These are phyloP conservation scores for Catocala sponsa DNA, from an alignment of 2,888 invertebrate species.

Conservation along the genomic window DNA sequence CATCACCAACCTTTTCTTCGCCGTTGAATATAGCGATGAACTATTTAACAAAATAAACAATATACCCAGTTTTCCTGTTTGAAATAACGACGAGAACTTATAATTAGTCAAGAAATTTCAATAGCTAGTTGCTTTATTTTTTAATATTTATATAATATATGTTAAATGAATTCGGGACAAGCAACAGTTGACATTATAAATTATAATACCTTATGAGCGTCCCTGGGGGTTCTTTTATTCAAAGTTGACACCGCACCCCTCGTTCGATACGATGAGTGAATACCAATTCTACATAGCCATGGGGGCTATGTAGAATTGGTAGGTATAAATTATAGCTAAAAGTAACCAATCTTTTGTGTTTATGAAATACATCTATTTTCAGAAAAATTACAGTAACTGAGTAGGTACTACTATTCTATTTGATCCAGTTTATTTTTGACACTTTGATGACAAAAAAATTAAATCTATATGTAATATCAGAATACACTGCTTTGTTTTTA, in stretches of 20 bases:
- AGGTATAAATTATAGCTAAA: slow-evolving; percentile 22
- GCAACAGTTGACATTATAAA: slow-evolving; percentile 42
- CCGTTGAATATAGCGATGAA: too few species aligned
- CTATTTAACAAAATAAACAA: too few species aligned
- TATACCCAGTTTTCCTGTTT: too few species aligned
- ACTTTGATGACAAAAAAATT: neutral
- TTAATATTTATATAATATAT: slow-evolving; percentile 4
- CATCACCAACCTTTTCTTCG: too few species aligned
- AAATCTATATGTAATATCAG: too few species aligned
- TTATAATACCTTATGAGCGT: slow-evolving; percentile 23
- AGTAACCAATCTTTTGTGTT: slow-evolving; percentile 24
- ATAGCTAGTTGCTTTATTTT: neutral
- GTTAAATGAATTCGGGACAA: slow-evolving; percentile 27
- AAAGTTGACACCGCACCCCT: slow-evolving; percentile 46
- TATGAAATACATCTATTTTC: neutral
- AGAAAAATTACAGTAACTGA: neutral
- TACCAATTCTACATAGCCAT: slow-evolving; percentile 38
- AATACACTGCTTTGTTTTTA: too few species aligned
- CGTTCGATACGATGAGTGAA: slow-evolving; percentile 39
- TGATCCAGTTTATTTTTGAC: neutral
- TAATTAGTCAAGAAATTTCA: too few species aligned
- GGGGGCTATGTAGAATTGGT: neutral
- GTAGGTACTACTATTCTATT: too few species aligned
- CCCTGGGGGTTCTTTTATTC: slow-evolving; percentile 33
- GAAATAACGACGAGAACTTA: too few species aligned